Conservation (phyloP, 2,888 invertebrate genomes). For the Hirudinaria manillensis region DNA sequence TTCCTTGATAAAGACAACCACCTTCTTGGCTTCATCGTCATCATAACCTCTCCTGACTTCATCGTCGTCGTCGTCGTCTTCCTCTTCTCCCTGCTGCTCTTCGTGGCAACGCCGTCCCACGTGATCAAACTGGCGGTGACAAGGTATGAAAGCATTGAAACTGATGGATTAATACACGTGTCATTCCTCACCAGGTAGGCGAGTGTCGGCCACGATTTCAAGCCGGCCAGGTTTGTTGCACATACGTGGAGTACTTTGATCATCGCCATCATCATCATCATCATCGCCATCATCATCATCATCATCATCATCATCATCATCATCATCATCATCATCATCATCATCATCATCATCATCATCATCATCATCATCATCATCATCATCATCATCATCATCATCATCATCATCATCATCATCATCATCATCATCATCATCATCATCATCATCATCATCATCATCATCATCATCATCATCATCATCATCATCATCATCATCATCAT, state of each 20-base stretch:
- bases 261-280: neutral
- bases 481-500: constrained; percentile 18
- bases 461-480: constrained; percentile 33
- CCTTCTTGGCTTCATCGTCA: constrained; percentile 22
- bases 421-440: constrained; percentile 30
- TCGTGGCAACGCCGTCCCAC: neutral
- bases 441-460: constrained; percentile 30
- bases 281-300: constrained; percentile 10
- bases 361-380: constrained; percentile 21
- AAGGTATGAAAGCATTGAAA: no score
- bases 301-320: neutral
- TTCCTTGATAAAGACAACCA: constrained; percentile 27
- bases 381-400: constrained; percentile 21
- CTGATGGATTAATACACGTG: no score
- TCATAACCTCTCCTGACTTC: constrained; percentile 11
- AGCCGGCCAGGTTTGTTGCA: no score
- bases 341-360: constrained; percentile 20
- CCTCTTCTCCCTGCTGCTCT: neutral
- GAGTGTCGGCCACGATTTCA: no score
- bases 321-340: constrained; percentile 23
- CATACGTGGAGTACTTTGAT: no score
- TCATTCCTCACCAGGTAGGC: no score
- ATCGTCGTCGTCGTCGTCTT: constrained; percentile 22
- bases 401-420: constrained; percentile 29
- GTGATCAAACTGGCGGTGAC: neutral